Conservation (phyloP, 2,888 invertebrate genomes). For the Amphiduros pacificus region DNA sequence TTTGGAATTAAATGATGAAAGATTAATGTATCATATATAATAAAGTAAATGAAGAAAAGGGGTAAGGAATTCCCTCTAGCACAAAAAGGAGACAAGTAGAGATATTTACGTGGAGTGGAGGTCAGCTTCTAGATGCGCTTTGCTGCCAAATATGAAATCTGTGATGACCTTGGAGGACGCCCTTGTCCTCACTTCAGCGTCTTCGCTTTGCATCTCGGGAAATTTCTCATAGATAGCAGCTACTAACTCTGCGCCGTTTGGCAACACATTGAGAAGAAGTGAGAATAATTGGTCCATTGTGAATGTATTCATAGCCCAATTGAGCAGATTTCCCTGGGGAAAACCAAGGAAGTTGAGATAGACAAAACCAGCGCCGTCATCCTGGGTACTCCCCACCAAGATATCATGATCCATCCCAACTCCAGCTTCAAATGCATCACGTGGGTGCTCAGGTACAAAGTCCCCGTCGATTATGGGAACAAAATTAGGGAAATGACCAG, state of each 20-base stretch:
- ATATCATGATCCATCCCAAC: background rate
- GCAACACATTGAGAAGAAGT: background rate
- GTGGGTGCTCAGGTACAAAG: background rate
- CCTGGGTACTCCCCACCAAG: background rate
- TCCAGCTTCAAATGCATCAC: background rate
- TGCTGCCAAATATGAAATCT: background rate
- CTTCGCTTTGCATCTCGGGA: background rate
- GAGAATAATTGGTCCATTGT: background rate
- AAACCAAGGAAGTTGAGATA: constrained; percentile 8
- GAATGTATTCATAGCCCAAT: background rate
- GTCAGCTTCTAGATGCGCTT: background rate
- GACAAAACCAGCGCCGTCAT: constrained; percentile 9
- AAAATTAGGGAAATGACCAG: background rate
- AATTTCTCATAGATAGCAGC: background rate
- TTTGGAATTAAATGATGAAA: too few relatives aligned
- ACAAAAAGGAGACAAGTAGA: too few relatives aligned
- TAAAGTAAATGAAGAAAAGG: too few relatives aligned
- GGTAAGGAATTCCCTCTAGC: too few relatives aligned
- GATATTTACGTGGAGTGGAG: background rate
- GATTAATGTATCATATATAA: too few relatives aligned
- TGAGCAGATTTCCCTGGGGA: background rate
- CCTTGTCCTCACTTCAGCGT: background rate
- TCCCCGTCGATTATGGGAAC: background rate
- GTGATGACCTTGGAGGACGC: background rate
- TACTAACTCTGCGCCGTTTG: background rate